Conservation (phyloP, 2,113 vertebrate genomes). For the Hippoglossus stenolepis region DNA sequence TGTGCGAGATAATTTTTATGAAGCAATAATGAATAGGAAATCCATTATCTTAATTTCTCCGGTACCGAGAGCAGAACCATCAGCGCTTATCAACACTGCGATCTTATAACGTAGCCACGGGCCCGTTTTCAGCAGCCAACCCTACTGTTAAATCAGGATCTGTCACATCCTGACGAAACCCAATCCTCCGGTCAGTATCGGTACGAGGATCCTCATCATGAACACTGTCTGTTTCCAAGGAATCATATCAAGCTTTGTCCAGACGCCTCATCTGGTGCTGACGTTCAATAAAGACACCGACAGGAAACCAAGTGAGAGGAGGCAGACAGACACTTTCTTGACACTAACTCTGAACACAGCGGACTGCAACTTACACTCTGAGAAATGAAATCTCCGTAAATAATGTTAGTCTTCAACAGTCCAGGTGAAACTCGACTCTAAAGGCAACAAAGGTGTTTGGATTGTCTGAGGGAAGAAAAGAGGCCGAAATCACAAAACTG, state of each 20-base stretch:
- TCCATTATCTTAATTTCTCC: neutral
- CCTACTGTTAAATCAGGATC: neutral
- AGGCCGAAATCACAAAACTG: too few species aligned
- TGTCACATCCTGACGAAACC: neutral
- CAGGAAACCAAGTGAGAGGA: neutral
- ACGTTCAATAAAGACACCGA: constrained; percentile 9
- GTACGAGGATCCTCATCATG: neutral
- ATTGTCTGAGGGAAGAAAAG: too few species aligned
- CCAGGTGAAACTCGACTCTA: neutral
- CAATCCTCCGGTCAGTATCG: neutral
- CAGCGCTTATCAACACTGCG: neutral
- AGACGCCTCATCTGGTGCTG: neutral
- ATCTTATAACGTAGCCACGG: neutral
- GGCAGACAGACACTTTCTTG: neutral
- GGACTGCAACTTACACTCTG: too few species aligned
- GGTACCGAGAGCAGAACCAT: neutral
- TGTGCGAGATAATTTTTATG: neutral
- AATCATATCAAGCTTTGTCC: constrained; percentile 10
- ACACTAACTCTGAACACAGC: neutral
- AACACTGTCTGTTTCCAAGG: neutral
- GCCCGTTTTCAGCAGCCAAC: neutral
- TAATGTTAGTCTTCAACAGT: neutral
- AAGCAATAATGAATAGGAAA: neutral
- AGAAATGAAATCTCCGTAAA: neutral
- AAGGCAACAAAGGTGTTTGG: too few species aligned